Conservation (phyloP, 2,113 vertebrate genomes). For the Tachycineta bicolor region DNA sequence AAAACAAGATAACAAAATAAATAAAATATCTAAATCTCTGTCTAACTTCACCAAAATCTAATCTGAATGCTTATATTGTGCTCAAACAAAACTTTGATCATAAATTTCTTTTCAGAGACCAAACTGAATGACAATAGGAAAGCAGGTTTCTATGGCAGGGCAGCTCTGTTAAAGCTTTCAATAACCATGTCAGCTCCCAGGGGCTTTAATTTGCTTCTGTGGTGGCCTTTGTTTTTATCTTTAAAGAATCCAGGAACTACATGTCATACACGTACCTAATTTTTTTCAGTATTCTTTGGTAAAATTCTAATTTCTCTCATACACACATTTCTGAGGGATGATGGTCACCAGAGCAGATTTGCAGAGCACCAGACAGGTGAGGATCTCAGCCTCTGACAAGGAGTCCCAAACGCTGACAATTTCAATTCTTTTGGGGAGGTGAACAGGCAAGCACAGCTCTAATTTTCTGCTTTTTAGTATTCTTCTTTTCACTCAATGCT, state of each 20-base stretch:
- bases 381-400: not conserved
- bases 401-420: not conserved
- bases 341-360: not conserved
- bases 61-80: not conserved
- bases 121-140: constrained; percentile 60
- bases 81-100: constrained; percentile 58
- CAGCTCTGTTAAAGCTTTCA: constrained; percentile 62
- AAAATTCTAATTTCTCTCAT: constrained; percentile 16
- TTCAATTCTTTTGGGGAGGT: not conserved
- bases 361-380: constrained; percentile 1
- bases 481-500: not conserved
- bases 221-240: constrained; percentile 61
- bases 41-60: not conserved
- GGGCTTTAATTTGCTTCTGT: constrained; percentile 66
- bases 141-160: constrained; percentile 51
- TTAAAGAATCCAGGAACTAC: constrained; percentile 54
- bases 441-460: not conserved
- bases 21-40: not conserved
- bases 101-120: constrained; percentile 59
- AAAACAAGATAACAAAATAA: not conserved
- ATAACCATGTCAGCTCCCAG: constrained; percentile 59
- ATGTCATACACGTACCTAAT: not conserved
- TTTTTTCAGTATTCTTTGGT: not conserved
- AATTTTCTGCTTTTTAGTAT: not conserved
- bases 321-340: not conserved